Conservation (phyloP, 2,888 invertebrate species). For the Chloroclystis v-ata region DNA sequence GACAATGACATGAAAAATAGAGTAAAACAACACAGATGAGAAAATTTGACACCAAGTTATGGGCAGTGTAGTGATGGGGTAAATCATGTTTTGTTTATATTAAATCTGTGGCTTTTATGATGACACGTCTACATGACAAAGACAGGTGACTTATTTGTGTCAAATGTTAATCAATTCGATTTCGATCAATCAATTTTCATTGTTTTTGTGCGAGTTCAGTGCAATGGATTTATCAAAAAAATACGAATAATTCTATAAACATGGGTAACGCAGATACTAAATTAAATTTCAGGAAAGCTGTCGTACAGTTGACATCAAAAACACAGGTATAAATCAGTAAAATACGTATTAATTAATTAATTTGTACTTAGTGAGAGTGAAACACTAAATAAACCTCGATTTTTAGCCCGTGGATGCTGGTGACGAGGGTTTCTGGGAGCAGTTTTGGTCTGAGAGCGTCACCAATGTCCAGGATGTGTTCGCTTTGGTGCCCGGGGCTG, state of each 20-base stretch:
- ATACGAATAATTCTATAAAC: constrained; percentile 40
- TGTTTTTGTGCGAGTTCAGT: constrained; percentile 51
- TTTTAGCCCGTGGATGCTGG: constrained; percentile 91
- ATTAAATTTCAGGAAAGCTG: constrained; percentile 97
- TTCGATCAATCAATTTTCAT: constrained; percentile 26
- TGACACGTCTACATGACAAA: constrained; percentile 34
- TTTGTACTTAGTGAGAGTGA: constrained; percentile 21
- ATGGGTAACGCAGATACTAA: constrained; percentile 99
- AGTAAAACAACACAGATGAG: neutral
- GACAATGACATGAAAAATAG: constrained; percentile 17
- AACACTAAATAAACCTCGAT: constrained; percentile 39
- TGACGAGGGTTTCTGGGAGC: constrained; percentile 98
- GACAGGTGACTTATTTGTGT: constrained; percentile 12
- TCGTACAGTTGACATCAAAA: constrained; percentile 97
- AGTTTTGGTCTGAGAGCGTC: constrained; percentile 98
- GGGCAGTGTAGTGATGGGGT: no score
- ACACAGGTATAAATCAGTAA: constrained; percentile 84
- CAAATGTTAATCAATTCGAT: constrained; percentile 28
- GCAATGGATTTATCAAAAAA: constrained; percentile 55
- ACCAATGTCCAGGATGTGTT: constrained; percentile 97
- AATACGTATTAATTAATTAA: constrained; percentile 23
- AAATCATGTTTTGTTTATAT: neutral
- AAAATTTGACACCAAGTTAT: no score
- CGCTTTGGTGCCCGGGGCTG: constrained; percentile 95
- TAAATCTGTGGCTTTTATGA: constrained; percentile 25